These are phyloP conservation scores for Meriones psammophilus DNA, from an alignment of 2,797 vertebrate species.

Conservation along the genomic window DNA sequence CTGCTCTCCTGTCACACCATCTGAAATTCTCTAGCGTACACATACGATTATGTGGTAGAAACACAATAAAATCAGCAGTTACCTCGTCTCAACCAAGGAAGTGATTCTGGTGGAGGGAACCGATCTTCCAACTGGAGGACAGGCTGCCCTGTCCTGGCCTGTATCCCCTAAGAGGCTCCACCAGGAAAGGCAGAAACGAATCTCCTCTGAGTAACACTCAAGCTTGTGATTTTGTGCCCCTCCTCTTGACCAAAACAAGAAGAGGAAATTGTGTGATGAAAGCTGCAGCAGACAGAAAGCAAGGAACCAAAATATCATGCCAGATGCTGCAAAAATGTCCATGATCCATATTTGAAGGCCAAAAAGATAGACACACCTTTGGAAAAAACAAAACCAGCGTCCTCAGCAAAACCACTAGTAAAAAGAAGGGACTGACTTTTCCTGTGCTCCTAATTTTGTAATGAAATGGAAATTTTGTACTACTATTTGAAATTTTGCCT, in stretches of 20 bases:
- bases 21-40: neutral
- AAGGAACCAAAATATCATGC: neutral
- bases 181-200: conserved; percentile 17
- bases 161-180: neutral
- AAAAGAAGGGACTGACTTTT: conserved; percentile 17
- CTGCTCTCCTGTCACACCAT: neutral
- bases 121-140: neutral
- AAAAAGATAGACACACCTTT: neutral
- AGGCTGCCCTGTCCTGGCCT: neutral
- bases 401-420: conserved; percentile 27
- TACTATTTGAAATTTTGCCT: neutral
- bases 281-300: neutral
- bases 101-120: neutral
- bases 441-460: neutral
- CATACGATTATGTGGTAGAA: neutral
- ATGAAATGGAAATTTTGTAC: too few relatives aligned
- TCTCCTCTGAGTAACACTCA: neutral
- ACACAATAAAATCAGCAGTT: neutral
- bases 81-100: conserved; percentile 5
- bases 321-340: neutral
- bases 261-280: conserved; percentile 72
- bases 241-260: conserved; percentile 67
- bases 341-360: neutral
- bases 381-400: neutral
- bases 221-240: neutral